A percentile compares a stretch with the other conserved stretches of the same genome.
Conservation (phyloP, 2,888 invertebrate genomes). For the Plebejus melissa region DNA sequence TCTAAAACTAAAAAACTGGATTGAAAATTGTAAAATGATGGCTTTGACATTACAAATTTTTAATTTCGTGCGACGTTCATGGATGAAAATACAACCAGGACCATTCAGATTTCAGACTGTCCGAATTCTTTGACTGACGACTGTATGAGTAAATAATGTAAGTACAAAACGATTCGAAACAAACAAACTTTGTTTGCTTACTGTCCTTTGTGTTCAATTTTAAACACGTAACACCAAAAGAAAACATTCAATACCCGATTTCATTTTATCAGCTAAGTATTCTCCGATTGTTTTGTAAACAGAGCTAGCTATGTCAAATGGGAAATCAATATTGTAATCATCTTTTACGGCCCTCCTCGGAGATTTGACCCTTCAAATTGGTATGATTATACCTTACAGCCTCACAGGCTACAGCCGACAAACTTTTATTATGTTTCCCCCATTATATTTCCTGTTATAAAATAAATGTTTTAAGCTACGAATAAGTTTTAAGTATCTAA, state of each 20-base stretch:
- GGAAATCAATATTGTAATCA: constrained; percentile 29
- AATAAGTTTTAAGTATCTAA: not conserved
- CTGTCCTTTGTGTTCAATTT: not conserved
- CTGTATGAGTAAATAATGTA: not conserved
- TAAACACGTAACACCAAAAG: not conserved
- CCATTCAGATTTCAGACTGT: too few species aligned
- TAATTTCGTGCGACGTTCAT: not conserved
- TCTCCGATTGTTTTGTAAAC: constrained; percentile 10
- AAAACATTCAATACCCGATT: not conserved
- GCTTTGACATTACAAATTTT: not conserved
- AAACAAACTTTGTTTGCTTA: not conserved
- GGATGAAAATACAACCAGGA: not conserved
- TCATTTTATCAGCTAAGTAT: constrained; percentile 1
- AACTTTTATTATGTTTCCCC: not conserved
- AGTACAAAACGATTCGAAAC: not conserved
- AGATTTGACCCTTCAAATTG: constrained; percentile 4
- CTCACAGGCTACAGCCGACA: not conserved
- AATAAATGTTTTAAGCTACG: not conserved
- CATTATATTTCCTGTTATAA: not conserved
- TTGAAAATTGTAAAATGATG: not conserved
- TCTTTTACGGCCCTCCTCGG: constrained; percentile 20
- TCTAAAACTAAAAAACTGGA: not conserved
- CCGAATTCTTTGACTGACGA: too few species aligned
- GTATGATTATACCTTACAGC: constrained; percentile 1
- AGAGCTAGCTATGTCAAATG: constrained; percentile 18